phyloP scores from a whole-genome alignment of 2,113 vertebrate genomes.

The Prolemur simus region DNA sequence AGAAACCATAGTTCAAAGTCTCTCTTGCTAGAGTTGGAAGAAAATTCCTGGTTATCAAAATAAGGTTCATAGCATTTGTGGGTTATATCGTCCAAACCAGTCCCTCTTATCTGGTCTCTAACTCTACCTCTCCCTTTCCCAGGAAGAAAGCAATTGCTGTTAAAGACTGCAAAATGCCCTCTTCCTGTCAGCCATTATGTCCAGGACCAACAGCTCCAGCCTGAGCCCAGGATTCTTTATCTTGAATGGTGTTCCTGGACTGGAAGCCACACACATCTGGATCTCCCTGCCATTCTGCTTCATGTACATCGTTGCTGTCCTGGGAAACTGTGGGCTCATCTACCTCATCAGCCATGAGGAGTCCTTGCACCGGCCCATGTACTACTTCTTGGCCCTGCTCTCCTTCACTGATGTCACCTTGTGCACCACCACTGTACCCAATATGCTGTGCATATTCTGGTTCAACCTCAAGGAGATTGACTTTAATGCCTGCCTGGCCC shows the following conservation, averaged over 20 bases:
- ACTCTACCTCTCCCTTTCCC: not conserved
- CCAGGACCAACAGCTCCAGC: constrained; percentile 45
- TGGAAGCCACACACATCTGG: constrained; percentile 66
- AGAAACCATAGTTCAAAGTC: not conserved
- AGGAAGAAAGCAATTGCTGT: not conserved
- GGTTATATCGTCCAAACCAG: not conserved
- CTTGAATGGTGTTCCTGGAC: constrained; percentile 64
- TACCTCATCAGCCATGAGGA: constrained; percentile 64
- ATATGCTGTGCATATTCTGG: constrained; percentile 71
- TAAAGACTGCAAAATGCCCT: not conserved
- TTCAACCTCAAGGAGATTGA: constrained; percentile 65
- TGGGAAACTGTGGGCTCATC: constrained; percentile 69
- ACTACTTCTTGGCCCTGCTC: constrained; percentile 66
- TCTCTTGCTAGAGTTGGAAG: not conserved
- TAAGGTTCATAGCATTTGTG: not conserved
- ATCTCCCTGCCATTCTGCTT: constrained; percentile 73
- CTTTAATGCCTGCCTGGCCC: constrained; percentile 66
- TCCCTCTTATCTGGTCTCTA: not conserved
- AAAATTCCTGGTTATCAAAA: not conserved
- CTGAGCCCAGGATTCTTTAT: constrained; percentile 36
- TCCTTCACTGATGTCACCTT: constrained; percentile 60
- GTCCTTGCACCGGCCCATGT: constrained; percentile 66
- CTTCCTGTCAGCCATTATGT: not conserved
- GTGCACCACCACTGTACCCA: constrained; percentile 58
- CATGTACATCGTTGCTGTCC: constrained; percentile 59